These are phyloP conservation scores for Dasyornis broadbenti DNA, from an alignment of 2,113 vertebrate species.

Conservation along the genomic window DNA sequence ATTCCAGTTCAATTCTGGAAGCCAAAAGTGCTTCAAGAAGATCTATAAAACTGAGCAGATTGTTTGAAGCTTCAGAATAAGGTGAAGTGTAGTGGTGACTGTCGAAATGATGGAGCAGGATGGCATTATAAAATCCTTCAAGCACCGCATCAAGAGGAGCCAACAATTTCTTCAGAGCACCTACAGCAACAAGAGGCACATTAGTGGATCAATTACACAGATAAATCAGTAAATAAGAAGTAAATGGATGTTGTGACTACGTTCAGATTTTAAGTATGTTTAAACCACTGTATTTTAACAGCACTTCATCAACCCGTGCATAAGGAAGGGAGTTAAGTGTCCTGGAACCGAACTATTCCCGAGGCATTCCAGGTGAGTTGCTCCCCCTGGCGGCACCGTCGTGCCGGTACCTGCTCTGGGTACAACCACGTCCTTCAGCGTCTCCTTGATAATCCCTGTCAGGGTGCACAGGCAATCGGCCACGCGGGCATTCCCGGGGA, in stretches of 20 bases:
- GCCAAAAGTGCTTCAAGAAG: conserved; percentile 81
- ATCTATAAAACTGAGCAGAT: conserved; percentile 73
- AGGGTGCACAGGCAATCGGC: conserved; percentile 75
- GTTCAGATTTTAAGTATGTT: not conserved
- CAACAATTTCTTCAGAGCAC: conserved; percentile 71
- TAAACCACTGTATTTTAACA: not conserved
- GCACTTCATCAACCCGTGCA: not conserved
- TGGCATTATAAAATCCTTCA: conserved; percentile 66
- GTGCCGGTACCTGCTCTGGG: conserved; percentile 53
- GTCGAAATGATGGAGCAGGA: conserved; percentile 52
- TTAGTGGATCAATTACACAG: not conserved
- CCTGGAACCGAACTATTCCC: not conserved
- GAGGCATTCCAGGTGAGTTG: not conserved
- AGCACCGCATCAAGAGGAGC: conserved; percentile 71
- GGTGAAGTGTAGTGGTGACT: not conserved
- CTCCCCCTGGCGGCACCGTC: not conserved
- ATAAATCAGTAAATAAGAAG: not conserved
- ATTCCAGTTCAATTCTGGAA: conserved; percentile 56
- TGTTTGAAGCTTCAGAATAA: conserved; percentile 23
- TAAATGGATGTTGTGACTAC: not conserved
- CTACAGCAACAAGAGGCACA: conserved; percentile 56
- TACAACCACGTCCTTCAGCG: conserved; percentile 63
- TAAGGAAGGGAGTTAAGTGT: accelerated
- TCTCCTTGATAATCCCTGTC: conserved; percentile 66
- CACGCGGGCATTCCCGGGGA: not conserved